These are phyloP conservation scores for Cochlearius cochlearius DNA, from an alignment of 2,113 vertebrate genomes.

Conservation along the genomic window DNA sequence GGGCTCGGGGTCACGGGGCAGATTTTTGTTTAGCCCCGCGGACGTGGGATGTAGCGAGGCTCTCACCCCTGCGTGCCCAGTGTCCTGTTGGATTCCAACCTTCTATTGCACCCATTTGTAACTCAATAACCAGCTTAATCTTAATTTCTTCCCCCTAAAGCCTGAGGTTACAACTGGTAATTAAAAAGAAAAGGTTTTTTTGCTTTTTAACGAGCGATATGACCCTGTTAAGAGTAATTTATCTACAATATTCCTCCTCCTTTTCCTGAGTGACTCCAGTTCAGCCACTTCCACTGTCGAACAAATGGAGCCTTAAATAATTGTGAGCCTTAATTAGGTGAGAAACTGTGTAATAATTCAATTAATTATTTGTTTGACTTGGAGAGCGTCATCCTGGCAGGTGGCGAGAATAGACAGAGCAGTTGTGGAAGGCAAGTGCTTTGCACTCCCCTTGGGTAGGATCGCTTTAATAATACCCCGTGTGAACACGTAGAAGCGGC, in stretches of 20 bases:
- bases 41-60: background rate
- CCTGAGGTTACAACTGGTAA: background rate
- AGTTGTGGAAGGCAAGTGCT: background rate
- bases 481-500: background rate
- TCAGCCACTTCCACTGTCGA: background rate
- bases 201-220: background rate
- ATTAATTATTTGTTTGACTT: background rate
- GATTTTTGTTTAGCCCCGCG: background rate
- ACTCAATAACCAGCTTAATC: background rate
- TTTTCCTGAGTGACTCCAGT: background rate
- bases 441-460: background rate
- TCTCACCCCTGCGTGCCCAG: background rate
- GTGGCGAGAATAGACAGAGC: background rate
- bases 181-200: background rate
- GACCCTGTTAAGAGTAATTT: background rate
- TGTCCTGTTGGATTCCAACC: background rate
- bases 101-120: background rate
- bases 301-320: constrained; percentile 11
- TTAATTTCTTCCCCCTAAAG: background rate
- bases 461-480: background rate
- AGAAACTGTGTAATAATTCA: background rate
- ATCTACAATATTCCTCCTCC: background rate
- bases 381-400: background rate
- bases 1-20: background rate
- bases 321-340: background rate